phyloP scores from a whole-genome alignment of 2,888 invertebrate genomes.

The Prostheceraeus crozeri region DNA sequence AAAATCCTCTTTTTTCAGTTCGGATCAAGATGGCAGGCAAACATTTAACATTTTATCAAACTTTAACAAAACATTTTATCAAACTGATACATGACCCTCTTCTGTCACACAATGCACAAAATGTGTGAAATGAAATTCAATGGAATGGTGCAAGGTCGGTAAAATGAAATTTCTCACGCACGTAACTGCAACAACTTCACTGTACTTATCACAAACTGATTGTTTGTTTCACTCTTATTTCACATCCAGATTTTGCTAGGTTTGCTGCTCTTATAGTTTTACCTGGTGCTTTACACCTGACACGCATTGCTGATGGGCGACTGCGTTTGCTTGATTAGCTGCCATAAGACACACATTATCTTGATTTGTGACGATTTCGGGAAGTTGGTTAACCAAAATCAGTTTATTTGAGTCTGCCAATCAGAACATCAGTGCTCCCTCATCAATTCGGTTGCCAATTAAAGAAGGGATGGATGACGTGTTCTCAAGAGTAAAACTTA shows the following conservation, averaged over 20 bases:
- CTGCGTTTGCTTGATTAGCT: conserved; percentile 21
- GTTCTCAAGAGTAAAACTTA: conserved; percentile 15
- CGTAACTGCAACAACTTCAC: conserved; percentile 28
- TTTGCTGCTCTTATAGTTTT: conserved; percentile 18
- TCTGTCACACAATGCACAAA: conserved; percentile 17
- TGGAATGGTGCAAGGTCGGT: conserved; percentile 18
- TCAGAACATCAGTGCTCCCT: conserved; percentile 23
- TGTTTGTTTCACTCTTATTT: conserved; percentile 18
- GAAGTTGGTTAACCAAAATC: conserved; percentile 9
- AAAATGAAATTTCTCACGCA: conserved; percentile 27
- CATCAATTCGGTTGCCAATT: conserved; percentile 28
- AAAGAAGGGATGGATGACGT: conserved; percentile 24
- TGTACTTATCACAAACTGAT: conserved; percentile 30
- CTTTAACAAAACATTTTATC: conserved; percentile 24
- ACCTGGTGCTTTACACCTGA: conserved; percentile 20
- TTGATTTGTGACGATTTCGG: conserved; percentile 25
- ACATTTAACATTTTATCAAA: conserved; percentile 14
- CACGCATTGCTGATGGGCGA: conserved; percentile 15
- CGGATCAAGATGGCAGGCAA: conserved; percentile 2
- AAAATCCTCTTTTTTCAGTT: conserved; percentile 26
- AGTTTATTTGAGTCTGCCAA: conserved; percentile 21
- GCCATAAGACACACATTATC: not conserved
- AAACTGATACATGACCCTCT: conserved; percentile 17
- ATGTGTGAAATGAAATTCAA: conserved; percentile 26
- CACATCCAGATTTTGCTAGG: conserved; percentile 5